Base-by-base conservation (phyloP, 2,113 vertebrate species). In the Azemiops feae region DNA sequence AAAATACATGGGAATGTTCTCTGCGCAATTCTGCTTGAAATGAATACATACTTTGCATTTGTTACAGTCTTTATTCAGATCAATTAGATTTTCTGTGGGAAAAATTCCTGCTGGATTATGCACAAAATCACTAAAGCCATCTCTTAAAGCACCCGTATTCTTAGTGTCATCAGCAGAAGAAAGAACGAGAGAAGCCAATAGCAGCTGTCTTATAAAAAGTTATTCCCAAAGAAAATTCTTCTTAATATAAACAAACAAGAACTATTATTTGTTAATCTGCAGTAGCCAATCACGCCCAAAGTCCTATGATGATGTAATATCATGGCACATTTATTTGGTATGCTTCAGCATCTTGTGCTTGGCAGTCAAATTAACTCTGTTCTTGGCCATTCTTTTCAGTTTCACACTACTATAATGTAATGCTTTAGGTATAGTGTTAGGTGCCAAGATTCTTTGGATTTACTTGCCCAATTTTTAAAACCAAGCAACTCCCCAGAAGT, bases 261-360 rank as follows among this genome's bases (percentile, higher is more conserved):
- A 91, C 45, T 10, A 55, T 89, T 30, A 89, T 45, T 92, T 20
- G 22, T 9, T 53, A n/a, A 1, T 57, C 34, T 89, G 8, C 12
- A 43, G 69, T 27, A 39, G 39, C 87, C 25, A 27, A 47, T n/a
- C 12, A 6, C 34, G 52, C 52, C 60, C n/a, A 50, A 52, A 20
- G 39, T 74, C 52, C 55, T 92, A 85, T 55, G 50, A 1, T 60
- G 86, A 87, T 18, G 50, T 18, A 18, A 4, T 58, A 92, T 0
- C 0, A 34, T 3, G 57, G 60, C 74, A 8, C 1, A 55, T 53
- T 52, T 50, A 60, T 0, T 0, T 58, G 8, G 53, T 53, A 88
- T 85, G 0, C 74, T 45, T 89, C 4, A 5, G 58, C 0, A 0
- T 10, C 64, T 87, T 50, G 85, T 12, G 52, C 47, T 89, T 92